Evolutionary conservation across 2,888 invertebrate species (phyloP), one percentile per base, ranked within the genome.

Genomic region (Taphrorychus bicolor): DNA sequence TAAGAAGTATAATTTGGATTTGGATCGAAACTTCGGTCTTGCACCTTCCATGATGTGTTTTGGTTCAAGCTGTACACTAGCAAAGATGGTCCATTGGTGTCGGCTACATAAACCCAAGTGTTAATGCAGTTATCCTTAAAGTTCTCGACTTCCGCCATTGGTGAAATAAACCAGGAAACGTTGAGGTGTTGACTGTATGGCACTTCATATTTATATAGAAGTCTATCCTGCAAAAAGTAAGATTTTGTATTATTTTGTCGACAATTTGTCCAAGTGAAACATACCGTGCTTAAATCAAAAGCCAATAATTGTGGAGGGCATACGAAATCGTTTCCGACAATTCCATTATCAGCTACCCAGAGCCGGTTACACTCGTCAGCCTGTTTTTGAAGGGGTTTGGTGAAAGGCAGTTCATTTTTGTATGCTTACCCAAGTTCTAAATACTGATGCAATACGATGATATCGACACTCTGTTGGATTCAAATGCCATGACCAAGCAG

Each of bases 251-350:
- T n/a, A n/a, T n/a, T n/a, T n/a, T n/a, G n/a, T n/a, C n/a, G n/a
- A n/a, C n/a, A n/a, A n/a, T n/a, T n/a, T n/a, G n/a, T n/a, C n/a
- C n/a, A n/a, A n/a, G n/a, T n/a, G n/a, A n/a, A n/a, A n/a, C n/a
- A n/a, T n/a, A 82, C 79, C 0, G 85, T 88, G 17, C 77, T 77
- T 59, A 93, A 79, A 76, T 91, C 88, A 76, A 93, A 92, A 0
- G 90, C 88, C 1, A 92, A 81, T 2, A 94, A 79, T 78, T 93
- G 91, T 9, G 94, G 91, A 0, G 86, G 86, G 74, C 94, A 94
- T 22, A 84, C 77, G 74, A 87, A 86, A 0, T 76, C 71, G 0
- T 87, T 86, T 0, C 85, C 87, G 18, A 91, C 84, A 22, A 82
- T 76, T 5, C 92, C 92, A 0, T 88, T 83, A 76, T 92, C 92